Conservation (phyloP, 1,140 invertebrate species). For the Caerostris extrusa region DNA sequence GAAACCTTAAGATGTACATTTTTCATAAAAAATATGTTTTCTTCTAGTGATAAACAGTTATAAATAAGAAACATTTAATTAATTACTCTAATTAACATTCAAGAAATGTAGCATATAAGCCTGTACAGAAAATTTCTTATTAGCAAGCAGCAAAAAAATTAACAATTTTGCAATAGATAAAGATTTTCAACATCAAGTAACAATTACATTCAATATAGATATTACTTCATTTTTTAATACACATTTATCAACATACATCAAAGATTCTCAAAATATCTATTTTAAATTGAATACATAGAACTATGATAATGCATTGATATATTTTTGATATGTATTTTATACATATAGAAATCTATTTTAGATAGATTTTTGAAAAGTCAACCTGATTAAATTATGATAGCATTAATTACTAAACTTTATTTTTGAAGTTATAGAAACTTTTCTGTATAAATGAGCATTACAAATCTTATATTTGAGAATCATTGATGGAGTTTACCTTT, state of each 20-base stretch:
- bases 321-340: not conserved
- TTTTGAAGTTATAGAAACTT: too few species aligned
- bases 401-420: not conserved
- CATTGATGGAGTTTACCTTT: too few species aligned
- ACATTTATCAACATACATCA: not conserved
- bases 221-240: not conserved
- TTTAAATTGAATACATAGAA: not conserved
- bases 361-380: not conserved
- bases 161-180: not conserved
- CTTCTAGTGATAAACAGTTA: not conserved
- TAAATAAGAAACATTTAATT: not conserved
- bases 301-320: too few species aligned
- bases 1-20: not conserved
- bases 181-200: not conserved
- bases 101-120: not conserved
- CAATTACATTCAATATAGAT: not conserved
- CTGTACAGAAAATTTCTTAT: not conserved
- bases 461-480: too few species aligned
- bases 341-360: not conserved
- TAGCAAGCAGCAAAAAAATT: not conserved
- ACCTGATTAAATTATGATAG: not conserved
- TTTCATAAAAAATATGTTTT: not conserved
- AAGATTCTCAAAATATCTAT: not conserved
- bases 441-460: too few species aligned
- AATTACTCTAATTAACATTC: not conserved